These are phyloP conservation scores for Microtus ochrogaster DNA, from an alignment of 2,113 vertebrate species.

Conservation along the genomic window DNA sequence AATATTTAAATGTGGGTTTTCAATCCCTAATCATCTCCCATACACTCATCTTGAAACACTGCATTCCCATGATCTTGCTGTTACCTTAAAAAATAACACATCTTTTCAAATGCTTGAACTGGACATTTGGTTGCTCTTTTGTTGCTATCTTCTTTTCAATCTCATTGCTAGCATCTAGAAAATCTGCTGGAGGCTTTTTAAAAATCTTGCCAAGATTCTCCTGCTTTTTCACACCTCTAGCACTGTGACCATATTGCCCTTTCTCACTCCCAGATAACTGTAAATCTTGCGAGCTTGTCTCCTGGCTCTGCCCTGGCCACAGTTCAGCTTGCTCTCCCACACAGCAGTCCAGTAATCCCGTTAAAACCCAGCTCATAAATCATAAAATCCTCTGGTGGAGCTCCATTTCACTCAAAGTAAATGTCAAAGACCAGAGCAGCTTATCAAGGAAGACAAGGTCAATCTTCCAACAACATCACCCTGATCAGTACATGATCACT, in stretches of 20 bases:
- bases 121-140: neutral
- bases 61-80: neutral
- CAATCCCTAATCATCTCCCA: neutral
- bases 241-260: neutral
- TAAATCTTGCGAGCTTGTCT: neutral
- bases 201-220: neutral
- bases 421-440: neutral
- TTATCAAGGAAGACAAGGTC: neutral
- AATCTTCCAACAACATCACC: neutral
- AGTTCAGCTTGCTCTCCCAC: neutral
- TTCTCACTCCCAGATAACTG: neutral
- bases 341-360: neutral
- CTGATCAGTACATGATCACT: neutral
- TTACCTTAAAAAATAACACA: neutral
- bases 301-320: neutral
- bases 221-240: rapidly evolving
- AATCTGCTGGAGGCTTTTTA: neutral
- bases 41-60: neutral
- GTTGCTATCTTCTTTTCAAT: neutral
- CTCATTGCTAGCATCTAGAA: neutral
- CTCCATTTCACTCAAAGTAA: neutral
- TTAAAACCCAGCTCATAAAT: neutral
- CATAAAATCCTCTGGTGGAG: neutral
- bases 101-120: neutral
- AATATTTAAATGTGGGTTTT: neutral